Conservation (phyloP, 35 echinoderm and acorn worm species). For the Heliocidaris erythrogramma region DNA sequence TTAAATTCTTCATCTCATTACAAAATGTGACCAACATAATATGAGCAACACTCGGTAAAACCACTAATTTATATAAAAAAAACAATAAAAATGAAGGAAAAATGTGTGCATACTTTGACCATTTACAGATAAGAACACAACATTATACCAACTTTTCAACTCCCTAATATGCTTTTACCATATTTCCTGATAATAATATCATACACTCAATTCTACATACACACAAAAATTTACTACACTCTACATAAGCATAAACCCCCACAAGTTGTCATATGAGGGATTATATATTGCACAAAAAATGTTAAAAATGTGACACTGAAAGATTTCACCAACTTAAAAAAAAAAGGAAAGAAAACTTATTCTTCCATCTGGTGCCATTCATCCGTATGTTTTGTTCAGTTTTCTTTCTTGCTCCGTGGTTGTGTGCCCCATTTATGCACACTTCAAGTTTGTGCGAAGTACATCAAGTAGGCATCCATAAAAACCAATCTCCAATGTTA, state of each 20-base stretch:
- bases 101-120: conserved; percentile 50
- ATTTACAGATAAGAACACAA: conserved; percentile 52
- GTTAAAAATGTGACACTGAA: conserved; percentile 44
- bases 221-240: conserved; percentile 37
- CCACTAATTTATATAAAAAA: conserved; percentile 26
- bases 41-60: conserved; percentile 33
- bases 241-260: conserved; percentile 41
- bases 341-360: conserved; percentile 2
- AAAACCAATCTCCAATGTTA: neutral
- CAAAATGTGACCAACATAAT: conserved; percentile 26
- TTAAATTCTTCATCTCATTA: neutral
- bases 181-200: conserved; percentile 33
- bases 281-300: conserved; percentile 52
- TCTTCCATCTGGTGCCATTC: neutral
- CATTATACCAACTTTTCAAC: conserved; percentile 10
- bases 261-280: neutral
- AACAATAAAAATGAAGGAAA: neutral
- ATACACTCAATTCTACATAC: conserved; percentile 44
- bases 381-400: neutral
- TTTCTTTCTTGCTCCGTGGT: neutral
- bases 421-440: neutral
- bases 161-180: conserved; percentile 43
- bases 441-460: neutral
- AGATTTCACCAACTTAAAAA: neutral
- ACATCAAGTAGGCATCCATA: conserved; percentile 11